A percentile compares a stretch with the other conserved stretches of the same genome.
phyloP scores from a whole-genome alignment of 2,797 vertebrate genomes.

The Oophaga sylvatica region DNA sequence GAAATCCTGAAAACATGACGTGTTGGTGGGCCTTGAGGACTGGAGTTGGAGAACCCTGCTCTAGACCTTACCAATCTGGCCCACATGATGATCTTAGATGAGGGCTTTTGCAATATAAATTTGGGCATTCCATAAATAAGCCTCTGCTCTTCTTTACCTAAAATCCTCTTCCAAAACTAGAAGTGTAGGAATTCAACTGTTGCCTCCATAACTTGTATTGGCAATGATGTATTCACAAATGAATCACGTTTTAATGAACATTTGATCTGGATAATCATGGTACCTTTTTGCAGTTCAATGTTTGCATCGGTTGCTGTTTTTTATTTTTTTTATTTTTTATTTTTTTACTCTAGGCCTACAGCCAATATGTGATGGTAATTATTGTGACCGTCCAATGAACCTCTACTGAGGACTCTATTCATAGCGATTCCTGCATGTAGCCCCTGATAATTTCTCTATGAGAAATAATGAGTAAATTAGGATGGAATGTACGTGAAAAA shows the following conservation, averaged over 20 bases:
- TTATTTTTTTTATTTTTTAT: constrained; percentile 15
- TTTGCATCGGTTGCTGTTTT: constrained; percentile 48
- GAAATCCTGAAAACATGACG: no score
- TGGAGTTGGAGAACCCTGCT: background rate
- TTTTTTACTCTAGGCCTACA: constrained; percentile 37
- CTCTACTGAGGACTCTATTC: constrained; percentile 58
- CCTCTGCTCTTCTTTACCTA: background rate
- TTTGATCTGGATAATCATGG: constrained; percentile 54
- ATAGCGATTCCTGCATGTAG: constrained; percentile 58
- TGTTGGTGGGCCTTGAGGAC: no score
- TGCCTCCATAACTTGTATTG: constrained; percentile 4
- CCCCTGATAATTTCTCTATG: constrained; percentile 58
- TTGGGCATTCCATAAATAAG: background rate
- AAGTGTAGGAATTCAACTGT: background rate
- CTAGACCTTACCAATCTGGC: background rate
- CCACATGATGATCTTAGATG: background rate
- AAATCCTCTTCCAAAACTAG: constrained; percentile 4
- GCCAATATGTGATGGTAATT: constrained; percentile 59
- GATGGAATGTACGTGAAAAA: constrained; percentile 60
- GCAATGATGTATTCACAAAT: constrained; percentile 28
- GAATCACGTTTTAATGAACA: constrained; percentile 48
- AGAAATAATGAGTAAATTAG: constrained; percentile 61
- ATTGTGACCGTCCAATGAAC: constrained; percentile 60
- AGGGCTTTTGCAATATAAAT: background rate
- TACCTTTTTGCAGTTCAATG: constrained; percentile 46